Percentiles rank a stretch among this genome's conserved stretches.
Conservation (phyloP, 2,113 vertebrate genomes). For the Quiscalus mexicanus region DNA sequence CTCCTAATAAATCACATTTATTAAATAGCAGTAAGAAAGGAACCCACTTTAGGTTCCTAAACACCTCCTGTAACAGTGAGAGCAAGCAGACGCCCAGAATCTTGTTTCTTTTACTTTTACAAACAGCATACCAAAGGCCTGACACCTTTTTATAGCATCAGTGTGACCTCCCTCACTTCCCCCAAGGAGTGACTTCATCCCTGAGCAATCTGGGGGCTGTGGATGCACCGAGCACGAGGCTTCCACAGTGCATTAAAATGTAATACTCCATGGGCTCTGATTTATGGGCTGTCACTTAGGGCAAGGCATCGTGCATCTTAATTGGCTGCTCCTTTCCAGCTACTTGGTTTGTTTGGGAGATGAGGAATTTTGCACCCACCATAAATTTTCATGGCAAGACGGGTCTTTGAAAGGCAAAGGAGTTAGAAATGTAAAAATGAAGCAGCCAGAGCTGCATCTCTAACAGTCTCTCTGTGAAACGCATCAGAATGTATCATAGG, state of each 20-base stretch:
- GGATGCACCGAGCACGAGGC: background rate
- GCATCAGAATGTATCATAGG: background rate
- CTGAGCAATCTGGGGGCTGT: background rate
- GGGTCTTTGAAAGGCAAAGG: background rate
- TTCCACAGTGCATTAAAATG: constrained; percentile 19
- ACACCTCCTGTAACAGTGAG: background rate
- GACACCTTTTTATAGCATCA: constrained; percentile 35
- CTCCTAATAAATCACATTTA: background rate
- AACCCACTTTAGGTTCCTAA: background rate
- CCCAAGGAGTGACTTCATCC: constrained; percentile 5
- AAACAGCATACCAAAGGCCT: constrained; percentile 17
- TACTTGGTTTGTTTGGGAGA: background rate
- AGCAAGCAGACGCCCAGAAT: background rate
- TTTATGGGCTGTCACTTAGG: constrained; percentile 39
- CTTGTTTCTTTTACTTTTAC: constrained; percentile 1
- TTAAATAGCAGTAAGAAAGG: background rate
- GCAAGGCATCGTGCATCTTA: constrained; percentile 13
- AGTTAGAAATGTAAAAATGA: background rate
- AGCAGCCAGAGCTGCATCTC: background rate
- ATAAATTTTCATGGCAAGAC: background rate
- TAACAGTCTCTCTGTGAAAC: background rate
- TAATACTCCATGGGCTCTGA: constrained; percentile 25
- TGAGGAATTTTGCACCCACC: background rate
- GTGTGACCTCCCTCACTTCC: background rate
- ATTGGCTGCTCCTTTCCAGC: constrained; percentile 24